Conservation (phyloP, 2,797 vertebrate genomes). For the Ctenopoma multispine region DNA sequence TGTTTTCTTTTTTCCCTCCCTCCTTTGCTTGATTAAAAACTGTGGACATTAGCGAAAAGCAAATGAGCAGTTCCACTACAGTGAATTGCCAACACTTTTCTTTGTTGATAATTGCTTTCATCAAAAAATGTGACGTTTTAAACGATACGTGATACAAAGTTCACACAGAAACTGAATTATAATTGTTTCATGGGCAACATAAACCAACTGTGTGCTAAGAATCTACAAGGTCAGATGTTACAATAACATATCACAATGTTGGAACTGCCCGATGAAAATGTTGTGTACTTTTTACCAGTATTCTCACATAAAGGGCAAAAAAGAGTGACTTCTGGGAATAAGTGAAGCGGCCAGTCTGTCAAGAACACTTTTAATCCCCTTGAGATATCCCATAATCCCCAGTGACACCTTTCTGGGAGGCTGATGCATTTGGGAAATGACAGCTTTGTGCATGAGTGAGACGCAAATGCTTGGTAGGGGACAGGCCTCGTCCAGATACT, state of each 20-base stretch:
- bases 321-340: conserved; percentile 56
- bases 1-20: conserved; percentile 30
- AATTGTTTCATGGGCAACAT: background rate
- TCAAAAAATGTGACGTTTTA: conserved; percentile 24
- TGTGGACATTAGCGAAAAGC: conserved; percentile 67
- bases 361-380: conserved; percentile 73
- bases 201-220: background rate
- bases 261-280: conserved; percentile 2
- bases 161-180: background rate
- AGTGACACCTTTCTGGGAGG: conserved; percentile 72
- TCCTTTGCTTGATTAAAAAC: conserved; percentile 78
- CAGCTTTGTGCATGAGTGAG: conserved; percentile 75
- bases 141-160: background rate
- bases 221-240: conserved; percentile 15
- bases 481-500: conserved; percentile 64
- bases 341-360: conserved; percentile 71
- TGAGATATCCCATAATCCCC: conserved; percentile 76
- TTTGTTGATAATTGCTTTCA: conserved; percentile 55
- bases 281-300: conserved; percentile 14
- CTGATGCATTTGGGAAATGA: conserved; percentile 71
- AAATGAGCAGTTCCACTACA: conserved; percentile 52
- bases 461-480: conserved; percentile 53
- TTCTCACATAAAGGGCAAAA: conserved; percentile 26
- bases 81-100: conserved; percentile 45
- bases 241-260: background rate